A percentile compares a stretch with the other conserved stretches of the same genome.
Evolutionary conservation across 1,140 invertebrate species (phyloP).

Genomic region (Oedothorax gibbosus): DNA sequence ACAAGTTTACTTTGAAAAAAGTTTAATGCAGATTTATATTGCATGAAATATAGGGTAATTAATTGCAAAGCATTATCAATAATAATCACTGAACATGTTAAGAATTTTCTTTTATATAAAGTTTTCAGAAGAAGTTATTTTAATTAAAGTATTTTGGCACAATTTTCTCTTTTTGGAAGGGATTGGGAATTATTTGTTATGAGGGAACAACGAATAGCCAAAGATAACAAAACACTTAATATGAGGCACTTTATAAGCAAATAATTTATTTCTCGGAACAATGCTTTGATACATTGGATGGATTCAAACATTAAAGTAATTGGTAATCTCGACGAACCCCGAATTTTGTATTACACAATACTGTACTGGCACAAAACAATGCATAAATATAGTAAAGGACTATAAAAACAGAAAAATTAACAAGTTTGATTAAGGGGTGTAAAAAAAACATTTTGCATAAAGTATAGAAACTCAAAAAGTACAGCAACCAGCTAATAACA

Average conservation of each 20-base stretch:
- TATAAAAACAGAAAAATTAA: constrained; percentile 36
- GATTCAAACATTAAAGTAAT: no score
- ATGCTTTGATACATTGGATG: no score
- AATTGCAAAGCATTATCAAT: no score
- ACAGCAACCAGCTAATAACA: not conserved
- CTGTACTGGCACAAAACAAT: constrained; percentile 52
- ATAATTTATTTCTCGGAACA: no score
- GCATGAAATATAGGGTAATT: no score
- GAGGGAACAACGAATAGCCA: not conserved
- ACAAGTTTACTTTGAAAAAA: no score
- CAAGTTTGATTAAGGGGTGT: constrained; percentile 47
- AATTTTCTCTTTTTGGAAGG: not conserved
- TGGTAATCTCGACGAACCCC: no score
- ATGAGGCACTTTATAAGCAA: not conserved
- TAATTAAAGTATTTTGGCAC: not conserved
- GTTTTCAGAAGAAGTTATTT: no score
- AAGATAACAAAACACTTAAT: constrained; percentile 16
- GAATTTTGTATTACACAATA: constrained; percentile 29
- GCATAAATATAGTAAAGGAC: constrained; percentile 46
- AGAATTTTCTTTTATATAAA: no score
- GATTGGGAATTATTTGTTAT: no score
- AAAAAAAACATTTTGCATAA: constrained; percentile 28
- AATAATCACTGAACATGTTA: no score
- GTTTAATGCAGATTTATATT: no score
- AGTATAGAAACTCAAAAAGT: not conserved